These are phyloP conservation scores for Nannobrachium achirus DNA, from an alignment of 2,113 vertebrate species.

Conservation along the genomic window DNA sequence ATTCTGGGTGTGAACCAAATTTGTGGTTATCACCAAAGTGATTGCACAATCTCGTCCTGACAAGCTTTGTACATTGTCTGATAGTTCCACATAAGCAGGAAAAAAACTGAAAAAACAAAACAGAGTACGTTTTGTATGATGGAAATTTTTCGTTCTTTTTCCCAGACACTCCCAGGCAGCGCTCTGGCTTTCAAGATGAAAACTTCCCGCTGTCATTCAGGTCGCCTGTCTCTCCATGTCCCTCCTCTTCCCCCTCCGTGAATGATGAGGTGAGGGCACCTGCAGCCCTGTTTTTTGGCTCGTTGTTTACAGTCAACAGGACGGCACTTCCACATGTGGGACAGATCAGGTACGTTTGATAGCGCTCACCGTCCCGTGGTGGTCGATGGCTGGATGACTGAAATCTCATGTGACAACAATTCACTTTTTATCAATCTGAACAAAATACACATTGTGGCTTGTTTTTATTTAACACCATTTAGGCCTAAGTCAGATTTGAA, in stretches of 20 bases:
- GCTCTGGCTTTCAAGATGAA: not conserved
- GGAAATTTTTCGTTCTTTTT: not conserved
- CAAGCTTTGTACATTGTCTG: slow-evolving; percentile 5
- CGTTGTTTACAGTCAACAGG: slow-evolving; percentile 67
- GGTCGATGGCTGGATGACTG: too few species aligned
- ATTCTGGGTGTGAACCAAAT: slow-evolving; percentile 14
- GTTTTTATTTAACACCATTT: too few species aligned
- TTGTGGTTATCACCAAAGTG: not conserved
- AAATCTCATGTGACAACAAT: too few species aligned
- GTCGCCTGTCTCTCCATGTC: slow-evolving; percentile 13
- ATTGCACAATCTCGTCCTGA: not conserved
- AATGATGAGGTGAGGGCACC: slow-evolving; percentile 38
- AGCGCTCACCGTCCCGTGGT: slow-evolving; percentile 11
- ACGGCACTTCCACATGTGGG: slow-evolving; percentile 45
- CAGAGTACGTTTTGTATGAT: not conserved
- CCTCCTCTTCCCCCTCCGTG: slow-evolving; percentile 9
- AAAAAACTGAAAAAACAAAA: not conserved
- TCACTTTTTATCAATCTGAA: too few species aligned
- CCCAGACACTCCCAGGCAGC: not conserved
- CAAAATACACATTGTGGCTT: too few species aligned
- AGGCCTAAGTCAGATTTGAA: too few species aligned
- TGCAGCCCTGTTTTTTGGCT: slow-evolving; percentile 36
- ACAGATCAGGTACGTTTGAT: slow-evolving; percentile 26
- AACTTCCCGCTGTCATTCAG: not conserved
- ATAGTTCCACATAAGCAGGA: too few species aligned